Base-by-base conservation (phyloP, 2,888 invertebrate genomes). In the Himalopsyche anomala region DNA sequence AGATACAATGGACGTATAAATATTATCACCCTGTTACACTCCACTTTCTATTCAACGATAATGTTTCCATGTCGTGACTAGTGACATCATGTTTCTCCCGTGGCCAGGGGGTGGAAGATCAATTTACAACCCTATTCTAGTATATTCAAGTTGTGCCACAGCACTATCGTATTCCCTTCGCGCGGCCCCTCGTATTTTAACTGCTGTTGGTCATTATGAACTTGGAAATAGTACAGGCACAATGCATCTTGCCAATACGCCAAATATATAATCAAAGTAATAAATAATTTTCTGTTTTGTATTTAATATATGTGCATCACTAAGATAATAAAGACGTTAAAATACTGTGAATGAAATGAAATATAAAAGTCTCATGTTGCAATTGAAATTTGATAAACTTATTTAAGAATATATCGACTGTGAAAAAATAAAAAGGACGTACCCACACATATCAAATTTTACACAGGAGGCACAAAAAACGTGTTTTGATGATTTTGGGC, bases 51-150 rank as follows among this genome's bases (percentile, higher is more conserved):
- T 28, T 28, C 19, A 62, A 62, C 62, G 62, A 62, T 62, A 62
- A 62, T 62, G 62, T 62, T 62, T 28, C 62, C 62, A 62, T 62
- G 19, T 62, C 62, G 62, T 62, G 62, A 62, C 62, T 19, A 62
- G 62, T 19, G 62, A 62, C 62, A 62, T 62, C 19, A 62, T 62
- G 62, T 62, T 19, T 62, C 62, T 62, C 19, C 28, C 9, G 19
- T 19, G 62, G 28, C 19, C 62, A 8, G 17, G 19, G 62, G 19
- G 11, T 0, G 62, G 62, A 19, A 6, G 62, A 62, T 19, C 19
- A 62, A 62, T 62, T 62, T n/a, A 62, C 19, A n/a, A n/a, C 62
- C 62, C 62, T 28, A n/a, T 19, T 11, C 15, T 51, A 9, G 15
- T 51, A 15, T 51, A 28, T 62, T 62, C 62, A 6, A 19, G 62